phyloP scores from a whole-genome alignment of 2,797 vertebrate genomes.

The Zenarchopterus dispar region DNA sequence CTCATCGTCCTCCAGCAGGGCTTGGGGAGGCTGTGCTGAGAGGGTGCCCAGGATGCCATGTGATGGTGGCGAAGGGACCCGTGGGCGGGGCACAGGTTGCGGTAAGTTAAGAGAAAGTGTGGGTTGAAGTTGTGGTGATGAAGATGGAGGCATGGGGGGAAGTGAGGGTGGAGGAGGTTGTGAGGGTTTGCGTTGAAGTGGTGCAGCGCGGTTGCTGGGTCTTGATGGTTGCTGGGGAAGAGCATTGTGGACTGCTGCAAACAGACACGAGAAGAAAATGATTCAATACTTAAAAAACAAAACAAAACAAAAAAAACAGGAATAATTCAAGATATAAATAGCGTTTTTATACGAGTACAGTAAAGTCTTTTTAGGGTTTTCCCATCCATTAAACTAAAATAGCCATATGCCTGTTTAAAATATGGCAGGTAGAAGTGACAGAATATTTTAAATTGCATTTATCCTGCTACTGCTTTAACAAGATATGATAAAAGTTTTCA shows the following conservation, averaged over 20 bases:
- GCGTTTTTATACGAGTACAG: no score
- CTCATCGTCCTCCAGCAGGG: constrained; percentile 80
- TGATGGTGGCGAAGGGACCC: constrained; percentile 65
- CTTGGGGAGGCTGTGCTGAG: constrained; percentile 80
- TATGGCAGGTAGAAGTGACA: no score
- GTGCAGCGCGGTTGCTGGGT: constrained; percentile 89
- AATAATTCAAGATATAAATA: neutral
- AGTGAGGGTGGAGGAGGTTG: constrained; percentile 70
- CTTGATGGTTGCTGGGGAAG: constrained; percentile 92
- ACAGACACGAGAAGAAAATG: constrained; percentile 16
- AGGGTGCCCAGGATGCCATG: constrained; percentile 76
- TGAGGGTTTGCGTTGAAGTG: constrained; percentile 86
- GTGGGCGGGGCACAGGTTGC: constrained; percentile 53
- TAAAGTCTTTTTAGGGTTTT: no score
- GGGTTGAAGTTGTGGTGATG: constrained; percentile 55
- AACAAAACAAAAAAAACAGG: neutral
- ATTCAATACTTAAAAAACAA: neutral
- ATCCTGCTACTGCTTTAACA: no score
- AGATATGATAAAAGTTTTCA: no score
- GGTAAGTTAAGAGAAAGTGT: constrained; percentile 58
- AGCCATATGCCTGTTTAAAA: no score
- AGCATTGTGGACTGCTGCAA: constrained; percentile 89
- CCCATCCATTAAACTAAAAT: no score
- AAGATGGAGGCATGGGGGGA: constrained; percentile 49
- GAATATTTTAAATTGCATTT: no score